Base-by-base conservation (phyloP, 2,113 vertebrate species). In the Bagarius yarrelli region DNA sequence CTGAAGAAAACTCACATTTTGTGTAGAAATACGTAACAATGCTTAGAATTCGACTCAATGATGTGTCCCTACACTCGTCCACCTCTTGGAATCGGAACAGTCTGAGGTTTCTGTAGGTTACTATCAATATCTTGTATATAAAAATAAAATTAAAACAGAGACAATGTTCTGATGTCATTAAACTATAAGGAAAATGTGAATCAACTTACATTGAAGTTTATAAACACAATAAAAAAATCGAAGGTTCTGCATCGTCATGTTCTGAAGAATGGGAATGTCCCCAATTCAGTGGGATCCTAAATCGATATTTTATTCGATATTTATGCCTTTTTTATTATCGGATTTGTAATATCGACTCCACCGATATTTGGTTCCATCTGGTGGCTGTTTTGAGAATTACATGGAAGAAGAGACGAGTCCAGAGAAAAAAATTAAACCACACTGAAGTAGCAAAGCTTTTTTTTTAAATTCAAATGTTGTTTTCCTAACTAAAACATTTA, bases 1-100 rank as follows among this genome's bases (percentile, higher is more conserved):
- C 75, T 30, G 67, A 56, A 83, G 60, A 69, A 76, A 76, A 81
- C 55, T 47, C 57, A 32, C 36, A 52, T 74, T 74, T 19, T 78
- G 36, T 11, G 23, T 72, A 59, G 53, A 61, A 27, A 56, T 76
- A 69, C 70, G 47, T 30, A 34, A 16, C 71, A 34, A 23, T 40
- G 18, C 14, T 25, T n/a, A 36, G n/a, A n/a, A n/a, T n/a, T n/a
- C n/a, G n/a, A n/a, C n/a, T n/a, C n/a, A n/a, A n/a, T n/a, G n/a
- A n/a, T n/a, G n/a, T 6, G 60, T 32, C 61, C 32, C 9, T 16
- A 19, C 3, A 6, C 16, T 21, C 32, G 32, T 64, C 30, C 30
- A 15, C 18, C 61, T 66, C 18, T 1, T 40, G 15, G 53, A 34
- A 74, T 55, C 32, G 2, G 5, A 61, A 27, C 36, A 66, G 21